A percentile compares a stretch with the other conserved stretches of the same genome.
Evolutionary conservation across 2,113 vertebrate species (phyloP).

Genomic region (Pteropus alecto): DNA sequence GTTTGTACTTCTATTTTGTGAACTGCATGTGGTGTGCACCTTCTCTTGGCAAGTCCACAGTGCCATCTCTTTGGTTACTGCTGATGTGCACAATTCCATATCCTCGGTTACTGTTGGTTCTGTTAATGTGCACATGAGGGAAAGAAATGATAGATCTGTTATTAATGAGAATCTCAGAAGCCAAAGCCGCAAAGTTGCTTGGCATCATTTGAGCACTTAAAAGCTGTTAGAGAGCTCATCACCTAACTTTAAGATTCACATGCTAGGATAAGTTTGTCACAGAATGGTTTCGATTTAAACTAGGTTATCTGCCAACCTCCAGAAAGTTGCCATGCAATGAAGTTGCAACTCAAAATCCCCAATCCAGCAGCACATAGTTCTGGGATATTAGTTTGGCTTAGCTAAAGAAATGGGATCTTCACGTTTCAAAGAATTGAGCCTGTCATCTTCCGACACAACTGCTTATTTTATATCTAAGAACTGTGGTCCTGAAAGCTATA

Average conservation of each 20-base stretch:
- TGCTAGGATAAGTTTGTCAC: neutral
- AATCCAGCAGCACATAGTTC: neutral
- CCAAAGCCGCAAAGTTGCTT: neutral
- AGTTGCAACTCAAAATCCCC: neutral
- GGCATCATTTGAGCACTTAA: neutral
- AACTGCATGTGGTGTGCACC: neutral
- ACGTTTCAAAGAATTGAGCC: neutral
- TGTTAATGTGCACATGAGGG: neutral
- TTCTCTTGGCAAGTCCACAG: neutral
- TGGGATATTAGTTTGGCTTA: neutral
- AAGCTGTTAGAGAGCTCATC: neutral
- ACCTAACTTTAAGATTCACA: neutral
- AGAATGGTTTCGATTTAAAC: neutral
- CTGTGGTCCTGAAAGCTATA: neutral
- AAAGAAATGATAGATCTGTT: neutral
- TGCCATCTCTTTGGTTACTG: neutral
- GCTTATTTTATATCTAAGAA: neutral
- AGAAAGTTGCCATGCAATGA: neutral
- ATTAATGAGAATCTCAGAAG: neutral
- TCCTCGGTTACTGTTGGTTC: neutral
- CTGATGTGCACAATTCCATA: neutral
- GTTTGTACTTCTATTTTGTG: neutral
- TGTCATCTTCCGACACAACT: neutral
- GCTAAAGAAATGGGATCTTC: neutral
- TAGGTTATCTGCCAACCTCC: neutral